Base-by-base conservation (phyloP, 1,140 invertebrate genomes). In the Anthonomus grandis region DNA sequence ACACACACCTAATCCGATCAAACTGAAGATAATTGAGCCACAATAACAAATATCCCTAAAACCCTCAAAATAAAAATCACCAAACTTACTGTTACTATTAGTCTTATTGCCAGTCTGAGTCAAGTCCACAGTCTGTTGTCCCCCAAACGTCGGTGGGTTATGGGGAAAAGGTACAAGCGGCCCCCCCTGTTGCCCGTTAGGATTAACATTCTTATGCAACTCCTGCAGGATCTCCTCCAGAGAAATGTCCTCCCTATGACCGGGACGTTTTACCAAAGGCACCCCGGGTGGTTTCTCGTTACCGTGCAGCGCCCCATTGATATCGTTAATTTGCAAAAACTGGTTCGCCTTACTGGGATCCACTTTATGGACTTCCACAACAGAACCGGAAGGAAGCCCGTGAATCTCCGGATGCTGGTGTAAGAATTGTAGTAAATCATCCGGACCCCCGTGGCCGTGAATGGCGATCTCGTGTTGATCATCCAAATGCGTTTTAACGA, bases 351-450 rank as follows among this genome's bases (percentile, higher is more conserved):
- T n/a, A n/a, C n/a, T n/a, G 24, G 53, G 24, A 56, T 37, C 47
- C 15, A 71, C 17, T 41, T 62, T 68, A 42, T 73, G 71, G 44
- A 74, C 66, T 60, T 74, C 70, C 10, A 72, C 37, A 18, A 72
- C 66, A 15, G 72, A 69, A 17, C 72, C 72, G 6, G 65, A 57
- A 19, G 72, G 72, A 57, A 70, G 70, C 56, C 70, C 68, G 17
- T 59, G 52, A 18, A 72, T 53, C 61, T 71, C 68, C 5, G 71
- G 71, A 57, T 74, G 70, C 42, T 72, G 66, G 45, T 72, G 64
- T 12, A 73, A 64, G 23, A 73, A 64, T 19, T 71, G 67, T 4
- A 73, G 41, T 1, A 73, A 38, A 44, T 73, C 70, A 5, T 72
- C 69, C 4, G 65, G 61, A 47, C 17, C 54, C 58, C 53, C 57